Percentiles rank a stretch among this genome's conserved stretches.
Evolutionary conservation across 2,113 vertebrate genomes (phyloP).

Genomic region (Albula goreensis): DNA sequence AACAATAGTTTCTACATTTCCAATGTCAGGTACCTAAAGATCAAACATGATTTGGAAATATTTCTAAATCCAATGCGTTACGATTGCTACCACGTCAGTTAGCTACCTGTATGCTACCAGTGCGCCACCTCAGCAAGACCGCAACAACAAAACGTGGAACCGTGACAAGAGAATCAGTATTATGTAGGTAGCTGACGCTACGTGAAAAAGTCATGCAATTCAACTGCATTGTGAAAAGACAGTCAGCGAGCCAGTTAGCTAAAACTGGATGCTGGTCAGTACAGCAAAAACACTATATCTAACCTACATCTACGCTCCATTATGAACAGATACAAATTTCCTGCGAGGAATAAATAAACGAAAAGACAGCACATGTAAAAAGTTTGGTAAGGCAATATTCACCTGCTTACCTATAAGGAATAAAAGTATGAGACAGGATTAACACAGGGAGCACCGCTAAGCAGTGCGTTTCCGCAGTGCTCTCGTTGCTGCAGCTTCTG

Average conservation of each 20-base stretch:
- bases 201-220: not conserved
- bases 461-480: not conserved
- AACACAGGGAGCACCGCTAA: not conserved
- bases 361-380: not conserved
- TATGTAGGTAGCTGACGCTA: not conserved
- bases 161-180: not conserved
- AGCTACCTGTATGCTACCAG: not conserved
- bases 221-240: not conserved
- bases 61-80: not conserved
- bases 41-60: not conserved
- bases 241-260: constrained; percentile 18
- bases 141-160: not conserved
- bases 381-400: not conserved
- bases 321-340: not conserved
- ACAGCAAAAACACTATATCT: constrained; percentile 6
- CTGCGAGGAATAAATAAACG: constrained; percentile 6
- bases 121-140: not conserved
- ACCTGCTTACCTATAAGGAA: constrained; percentile 26
- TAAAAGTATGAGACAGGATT: constrained; percentile 4
- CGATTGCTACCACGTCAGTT: not conserved
- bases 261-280: not conserved
- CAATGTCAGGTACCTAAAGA: not conserved
- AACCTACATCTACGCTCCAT: constrained; percentile 39
- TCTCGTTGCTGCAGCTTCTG: not conserved
- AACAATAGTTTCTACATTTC: too few species aligned